Base-by-base conservation (phyloP, 2,888 invertebrate genomes). In the Ophion ventricosus region DNA sequence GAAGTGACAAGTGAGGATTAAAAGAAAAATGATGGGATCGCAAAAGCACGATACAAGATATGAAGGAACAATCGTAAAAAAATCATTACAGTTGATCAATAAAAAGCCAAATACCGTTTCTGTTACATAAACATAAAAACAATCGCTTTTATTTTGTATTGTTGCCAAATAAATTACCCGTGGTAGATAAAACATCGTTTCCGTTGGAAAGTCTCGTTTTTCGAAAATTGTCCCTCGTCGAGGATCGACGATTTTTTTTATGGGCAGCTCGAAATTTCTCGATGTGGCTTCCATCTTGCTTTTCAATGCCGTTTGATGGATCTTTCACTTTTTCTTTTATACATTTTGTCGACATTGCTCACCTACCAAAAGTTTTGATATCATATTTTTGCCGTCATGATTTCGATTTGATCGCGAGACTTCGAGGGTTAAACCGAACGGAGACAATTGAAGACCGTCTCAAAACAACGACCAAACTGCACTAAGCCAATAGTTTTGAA, bases 301-400 rank as follows among this genome's bases (percentile, higher is more conserved):
- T 40, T 3, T 23, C 43, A 11, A 64, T 56, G 20, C 61, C n/a
- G 14, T n/a, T 63, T 14, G 23, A 56, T 29, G 26, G 17, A 29
- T n/a, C 8, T 72, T 43, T 25, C 14, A 23, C 29, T 7, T 66
- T 25, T 66, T 63, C 8, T 14, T 11, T 1, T 25, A 69, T 43
- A 35, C 23, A 49, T 1, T 43, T 10, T 20, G 10, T 59, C 61
- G 23, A 40, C 43, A 83, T 73, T 73, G 57, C 56, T 25, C 56
- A 56, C 23, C 23, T 35, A n/a, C 17, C 17, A 4, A 14, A 56
- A 54, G 20, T 61, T 54, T 4, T 23, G 11, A 43, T 40, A 20
- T 80, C 35, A 17, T 1, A 57, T 63, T 70, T 70, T 61, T 35
- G 64, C 23, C 61, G 29, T 66, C 63, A 69, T 67, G 40, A 67